A percentile compares a stretch with the other conserved stretches of the same genome.
Conservation (phyloP, 2,797 vertebrate species). For the Muscicapa comitata region DNA sequence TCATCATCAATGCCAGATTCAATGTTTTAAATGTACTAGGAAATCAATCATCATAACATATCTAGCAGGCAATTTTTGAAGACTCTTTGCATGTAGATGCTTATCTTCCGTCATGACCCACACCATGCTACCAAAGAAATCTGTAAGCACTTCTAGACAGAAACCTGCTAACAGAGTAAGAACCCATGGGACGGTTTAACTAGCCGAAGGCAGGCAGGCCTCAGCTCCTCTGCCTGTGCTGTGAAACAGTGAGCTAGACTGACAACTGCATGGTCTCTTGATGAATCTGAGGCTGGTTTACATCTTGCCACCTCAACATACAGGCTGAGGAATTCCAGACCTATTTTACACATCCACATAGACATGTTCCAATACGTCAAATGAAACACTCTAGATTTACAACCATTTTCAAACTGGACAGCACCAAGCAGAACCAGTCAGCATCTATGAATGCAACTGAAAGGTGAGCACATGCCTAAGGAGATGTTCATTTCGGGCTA, state of each 20-base stretch:
- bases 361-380: neutral
- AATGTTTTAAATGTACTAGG: neutral
- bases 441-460: rapidly evolving
- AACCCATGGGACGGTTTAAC: neutral
- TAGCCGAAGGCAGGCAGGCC: neutral
- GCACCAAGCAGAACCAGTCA: neutral
- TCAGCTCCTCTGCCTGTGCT: neutral
- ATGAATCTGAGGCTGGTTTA: no score
- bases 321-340: neutral
- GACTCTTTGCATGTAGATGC: neutral
- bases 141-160: neutral
- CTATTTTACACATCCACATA: neutral
- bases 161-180: neutral
- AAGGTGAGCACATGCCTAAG: neutral
- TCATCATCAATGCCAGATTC: neutral
- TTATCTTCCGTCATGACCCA: neutral
- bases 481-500: neutral
- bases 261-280: neutral
- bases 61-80: neutral
- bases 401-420: neutral
- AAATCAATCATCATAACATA: neutral
- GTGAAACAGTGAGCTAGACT: rapidly evolving
- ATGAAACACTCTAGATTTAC: neutral
- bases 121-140: neutral
- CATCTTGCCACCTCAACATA: neutral